Base-by-base conservation (phyloP, 1,140 invertebrate genomes). In the Trichonephila inaurata region DNA sequence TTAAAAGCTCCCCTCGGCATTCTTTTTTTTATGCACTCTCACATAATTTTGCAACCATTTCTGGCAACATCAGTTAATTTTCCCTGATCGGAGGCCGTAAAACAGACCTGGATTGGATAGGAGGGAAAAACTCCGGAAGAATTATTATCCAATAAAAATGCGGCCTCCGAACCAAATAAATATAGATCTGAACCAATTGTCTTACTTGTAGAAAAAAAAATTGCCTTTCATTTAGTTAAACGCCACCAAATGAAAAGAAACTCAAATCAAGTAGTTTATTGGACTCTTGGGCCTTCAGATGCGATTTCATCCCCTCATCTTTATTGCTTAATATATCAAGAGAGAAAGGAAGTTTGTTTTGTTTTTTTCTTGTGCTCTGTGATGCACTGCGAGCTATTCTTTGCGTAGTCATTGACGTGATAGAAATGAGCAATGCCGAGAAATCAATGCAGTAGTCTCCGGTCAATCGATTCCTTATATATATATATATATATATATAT, bases 281-380 rank as follows among this genome's bases (percentile, higher is more conserved):
- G 33, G 72, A 7, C 72, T 77, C 72, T 7, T 33, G 72, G 33
- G 72, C 24, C 40, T 77, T 77, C 72, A 40, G 33, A 33, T 40
- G 16, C 72, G 33, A 28, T 77, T 77, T 77, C 72, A 77, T 77
- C 28, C 18, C 72, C 4, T 77, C 24, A 28, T 18, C 33, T 33
- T 77, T 77, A 77, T 77, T 77, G 72, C 72, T 77, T 77, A 77
- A 77, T 77, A 77, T 77, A 77, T 77, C 72, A 77, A 33, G 3
- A 33, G 33, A 18, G 28, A 77, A 40, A 77, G 72, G 16, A 33
- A 77, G 16, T 33, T 16, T 28, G 24, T 6, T 33, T 77, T 16
- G 1, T 21, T 28, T 24, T 6, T 77, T 33, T 6, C 28, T 33
- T 40, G 33, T 28, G 24, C 16, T 77, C 16, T 77, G 24, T 33